Evolutionary conservation across 1,140 invertebrate species (phyloP).

Genomic region (Parasteatoda tepidariorum): DNA sequence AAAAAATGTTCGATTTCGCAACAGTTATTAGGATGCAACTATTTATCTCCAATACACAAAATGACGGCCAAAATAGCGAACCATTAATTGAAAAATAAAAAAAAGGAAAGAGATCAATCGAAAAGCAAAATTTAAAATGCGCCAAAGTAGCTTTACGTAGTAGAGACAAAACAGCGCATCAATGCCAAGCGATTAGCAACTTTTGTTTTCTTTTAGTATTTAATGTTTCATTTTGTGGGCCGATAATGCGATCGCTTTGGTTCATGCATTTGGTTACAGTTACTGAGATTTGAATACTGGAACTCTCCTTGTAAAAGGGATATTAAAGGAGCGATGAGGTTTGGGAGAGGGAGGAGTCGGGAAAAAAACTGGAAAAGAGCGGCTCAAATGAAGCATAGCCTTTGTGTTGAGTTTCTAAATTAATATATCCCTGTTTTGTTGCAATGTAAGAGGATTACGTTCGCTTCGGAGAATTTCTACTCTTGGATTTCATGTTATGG

Average conservation of each 20-base stretch:
- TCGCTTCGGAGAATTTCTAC: background rate
- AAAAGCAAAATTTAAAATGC: background rate
- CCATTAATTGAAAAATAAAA: background rate
- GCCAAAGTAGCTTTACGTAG: too few species aligned
- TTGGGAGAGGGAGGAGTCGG: background rate
- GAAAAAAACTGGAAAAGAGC: background rate
- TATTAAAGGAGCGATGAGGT: too few species aligned
- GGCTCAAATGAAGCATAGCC: background rate
- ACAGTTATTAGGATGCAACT: background rate
- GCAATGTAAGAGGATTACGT: background rate
- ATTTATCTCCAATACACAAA: background rate
- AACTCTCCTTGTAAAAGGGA: background rate
- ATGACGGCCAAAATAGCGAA: background rate
- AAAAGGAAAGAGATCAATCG: background rate
- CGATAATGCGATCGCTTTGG: background rate
- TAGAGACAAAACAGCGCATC: background rate
- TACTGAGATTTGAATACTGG: background rate
- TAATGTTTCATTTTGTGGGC: background rate
- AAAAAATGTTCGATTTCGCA: background rate
- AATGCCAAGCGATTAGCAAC: background rate
- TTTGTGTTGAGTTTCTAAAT: background rate
- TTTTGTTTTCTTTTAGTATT: background rate
- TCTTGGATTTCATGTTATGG: background rate
- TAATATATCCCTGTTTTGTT: background rate
- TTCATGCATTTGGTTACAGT: background rate